Evolutionary conservation across 1,140 invertebrate genomes (phyloP).

Genomic region (Listronotus bonariensis): DNA sequence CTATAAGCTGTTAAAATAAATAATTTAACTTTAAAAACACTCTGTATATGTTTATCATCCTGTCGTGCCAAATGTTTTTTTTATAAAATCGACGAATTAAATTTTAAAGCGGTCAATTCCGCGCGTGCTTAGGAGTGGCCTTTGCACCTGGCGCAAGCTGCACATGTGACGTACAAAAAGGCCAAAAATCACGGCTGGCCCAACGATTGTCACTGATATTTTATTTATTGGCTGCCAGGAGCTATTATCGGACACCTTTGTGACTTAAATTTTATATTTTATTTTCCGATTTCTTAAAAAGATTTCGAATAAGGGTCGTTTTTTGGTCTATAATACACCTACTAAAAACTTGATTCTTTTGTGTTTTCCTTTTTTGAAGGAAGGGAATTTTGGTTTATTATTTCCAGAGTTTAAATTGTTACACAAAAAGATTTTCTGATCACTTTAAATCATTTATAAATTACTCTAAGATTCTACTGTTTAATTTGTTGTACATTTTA

Average conservation of each 20-base stretch:
- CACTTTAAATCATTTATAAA: too few relatives aligned
- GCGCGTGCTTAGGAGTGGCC: slow-evolving; percentile 21
- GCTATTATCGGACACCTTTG: slow-evolving; percentile 25
- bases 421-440: too few relatives aligned
- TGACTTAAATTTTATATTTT: slow-evolving; percentile 14
- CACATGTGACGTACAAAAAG: slow-evolving; percentile 47
- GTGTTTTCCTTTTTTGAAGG: not conserved
- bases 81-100: not conserved
- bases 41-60: too few relatives aligned
- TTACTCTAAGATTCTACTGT: too few relatives aligned
- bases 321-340: slow-evolving; percentile 23
- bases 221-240: slow-evolving; percentile 50
- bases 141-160: slow-evolving; percentile 41
- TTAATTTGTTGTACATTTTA: too few relatives aligned
- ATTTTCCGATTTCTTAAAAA: slow-evolving; percentile 13
- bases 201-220: slow-evolving; percentile 51
- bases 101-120: slow-evolving; percentile 14
- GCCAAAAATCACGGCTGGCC: slow-evolving; percentile 41
- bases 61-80: not conserved
- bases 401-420: too few relatives aligned
- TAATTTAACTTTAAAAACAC: too few relatives aligned
- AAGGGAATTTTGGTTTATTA: too few relatives aligned
- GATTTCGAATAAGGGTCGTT: slow-evolving; percentile 12
- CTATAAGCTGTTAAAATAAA: too few relatives aligned
- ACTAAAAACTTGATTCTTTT: slow-evolving; percentile 7